Conservation (phyloP, 2,113 vertebrate genomes). For the Lathamus discolor region DNA sequence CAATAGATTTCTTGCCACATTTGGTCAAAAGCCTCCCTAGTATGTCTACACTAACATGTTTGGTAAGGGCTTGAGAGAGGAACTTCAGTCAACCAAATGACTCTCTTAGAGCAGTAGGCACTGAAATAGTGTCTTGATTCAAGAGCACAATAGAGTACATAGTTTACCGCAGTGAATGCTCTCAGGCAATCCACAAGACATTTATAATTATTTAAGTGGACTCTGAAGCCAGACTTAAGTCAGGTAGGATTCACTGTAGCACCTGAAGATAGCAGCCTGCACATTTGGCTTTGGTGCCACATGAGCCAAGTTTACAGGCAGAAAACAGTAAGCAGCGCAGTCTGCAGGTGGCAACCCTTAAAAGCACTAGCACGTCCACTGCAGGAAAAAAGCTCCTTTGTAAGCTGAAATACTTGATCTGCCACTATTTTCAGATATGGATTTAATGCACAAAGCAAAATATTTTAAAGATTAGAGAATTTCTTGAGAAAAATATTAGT, state of each 20-base stretch:
- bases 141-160: neutral
- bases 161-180: neutral
- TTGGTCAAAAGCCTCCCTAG: neutral
- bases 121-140: neutral
- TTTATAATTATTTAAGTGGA: neutral
- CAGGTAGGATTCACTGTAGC: neutral
- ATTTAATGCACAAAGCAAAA: neutral
- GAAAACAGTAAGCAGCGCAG: neutral
- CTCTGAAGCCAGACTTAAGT: neutral
- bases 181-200: neutral
- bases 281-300: neutral
- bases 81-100: neutral
- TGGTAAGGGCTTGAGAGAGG: neutral
- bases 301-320: neutral
- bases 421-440: fast-evolving
- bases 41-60: neutral
- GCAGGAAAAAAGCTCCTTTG: neutral
- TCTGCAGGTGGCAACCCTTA: neutral
- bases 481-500: neutral
- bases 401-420: neutral
- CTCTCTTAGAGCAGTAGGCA: neutral
- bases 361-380: fast-evolving
- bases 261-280: neutral
- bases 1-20: neutral
- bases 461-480: neutral